Evolutionary conservation across 2,797 vertebrate genomes (phyloP).

Genomic region (Intellagama lesueurii): DNA sequence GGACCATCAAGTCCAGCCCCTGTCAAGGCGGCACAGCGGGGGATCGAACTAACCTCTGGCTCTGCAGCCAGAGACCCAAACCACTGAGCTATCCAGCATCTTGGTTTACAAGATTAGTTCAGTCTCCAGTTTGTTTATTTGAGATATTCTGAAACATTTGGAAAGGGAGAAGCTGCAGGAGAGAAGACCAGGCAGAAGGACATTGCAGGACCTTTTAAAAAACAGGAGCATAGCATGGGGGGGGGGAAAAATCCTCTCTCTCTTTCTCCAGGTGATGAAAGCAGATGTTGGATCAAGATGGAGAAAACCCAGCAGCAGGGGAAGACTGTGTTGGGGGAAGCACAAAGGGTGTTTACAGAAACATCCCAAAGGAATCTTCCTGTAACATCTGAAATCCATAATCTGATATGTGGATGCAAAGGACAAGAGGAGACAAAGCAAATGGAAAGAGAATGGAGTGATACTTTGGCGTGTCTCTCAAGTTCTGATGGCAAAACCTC

Average conservation of each 20-base stretch:
- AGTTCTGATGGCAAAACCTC: background rate
- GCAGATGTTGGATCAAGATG: background rate
- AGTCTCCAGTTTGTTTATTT: too few relatives aligned
- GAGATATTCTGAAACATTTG: background rate
- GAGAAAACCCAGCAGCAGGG: background rate
- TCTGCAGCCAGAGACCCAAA: too few relatives aligned
- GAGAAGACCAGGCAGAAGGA: background rate
- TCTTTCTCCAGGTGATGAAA: conserved; percentile 1
- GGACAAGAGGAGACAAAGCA: background rate
- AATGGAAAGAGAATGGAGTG: background rate
- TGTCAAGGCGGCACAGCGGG: too few relatives aligned
- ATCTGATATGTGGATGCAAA: background rate
- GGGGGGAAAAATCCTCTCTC: background rate
- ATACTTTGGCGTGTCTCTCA: background rate
- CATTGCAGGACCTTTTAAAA: background rate
- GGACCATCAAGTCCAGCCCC: too few relatives aligned
- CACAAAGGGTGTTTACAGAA: background rate
- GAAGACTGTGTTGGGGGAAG: background rate
- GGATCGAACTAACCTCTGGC: too few relatives aligned
- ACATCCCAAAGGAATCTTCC: background rate
- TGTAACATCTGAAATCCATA: background rate
- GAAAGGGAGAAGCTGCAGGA: background rate
- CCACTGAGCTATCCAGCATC: too few relatives aligned
- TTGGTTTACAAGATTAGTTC: too few relatives aligned
- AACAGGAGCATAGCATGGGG: background rate